Evolutionary conservation across 2,797 vertebrate species (phyloP), one percentile per base, ranked within the genome.

Genomic region (Oceanodroma leucorhoa): DNA sequence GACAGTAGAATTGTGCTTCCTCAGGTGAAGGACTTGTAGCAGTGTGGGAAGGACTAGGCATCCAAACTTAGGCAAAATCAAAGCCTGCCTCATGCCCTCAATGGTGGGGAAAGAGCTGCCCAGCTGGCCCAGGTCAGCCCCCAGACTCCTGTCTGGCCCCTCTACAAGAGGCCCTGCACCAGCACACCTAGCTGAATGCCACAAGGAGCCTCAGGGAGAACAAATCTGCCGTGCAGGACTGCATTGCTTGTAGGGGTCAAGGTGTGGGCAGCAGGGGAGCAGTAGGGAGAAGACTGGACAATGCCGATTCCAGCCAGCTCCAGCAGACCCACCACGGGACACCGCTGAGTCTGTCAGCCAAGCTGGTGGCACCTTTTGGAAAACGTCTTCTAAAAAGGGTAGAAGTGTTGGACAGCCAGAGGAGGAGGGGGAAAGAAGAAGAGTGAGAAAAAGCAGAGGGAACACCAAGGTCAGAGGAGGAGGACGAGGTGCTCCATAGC

Each of bases 121-220:
- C 60, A 72, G 16, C 6, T 62, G 38, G 27, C 41, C 24, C 24
- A 60, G 9, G 9, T 45, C n/a, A 61, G 15, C 4, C 30, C 17
- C 34, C 66, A 54, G 32, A 57, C 14, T 54, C 8, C 9, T 1
- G 0, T 11, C 9, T 24, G 13, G 2, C 18, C 3, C 17, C 4
- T 54, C 36, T 48, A 19, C 24, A 55, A 5, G 19, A 80, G 22
- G 16, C 14, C 46, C 14, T 32, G 8, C 15, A 34, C 8, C 5
- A 14, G 19, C 15, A 34, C 10, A 54, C 7, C 45, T 27, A 13
- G 6, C 29, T 53, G 40, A 64, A 55, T 26, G 34, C 4, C 21
- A 45, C 5, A 70, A 15, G 30, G 24, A 69, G 6, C 22, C 19
- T 26, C 16, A 21, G 22, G 27, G 11, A 81, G 29, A 66, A 15